Evolutionary conservation across 23 tunicate species (phyloP).

Genomic region (Aplidium turbinatum): DNA sequence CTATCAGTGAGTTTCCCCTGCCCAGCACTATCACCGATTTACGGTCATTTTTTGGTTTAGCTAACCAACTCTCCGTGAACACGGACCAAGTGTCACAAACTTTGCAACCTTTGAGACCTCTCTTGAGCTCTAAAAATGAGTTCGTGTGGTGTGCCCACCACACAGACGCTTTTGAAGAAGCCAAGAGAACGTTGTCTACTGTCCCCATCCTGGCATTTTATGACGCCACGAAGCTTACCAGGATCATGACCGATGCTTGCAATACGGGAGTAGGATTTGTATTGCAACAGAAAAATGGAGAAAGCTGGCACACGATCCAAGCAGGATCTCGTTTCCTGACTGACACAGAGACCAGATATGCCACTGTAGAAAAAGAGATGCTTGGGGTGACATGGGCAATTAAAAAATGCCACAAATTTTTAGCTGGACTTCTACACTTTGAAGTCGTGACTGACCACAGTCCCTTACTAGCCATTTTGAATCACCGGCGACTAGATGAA

Average conservation of each 20-base stretch:
- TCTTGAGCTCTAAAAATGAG: constrained; percentile 17
- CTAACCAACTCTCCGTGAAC: constrained; percentile 1
- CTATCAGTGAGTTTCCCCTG: constrained; percentile 13
- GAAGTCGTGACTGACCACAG: constrained; percentile 1
- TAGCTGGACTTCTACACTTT: background rate
- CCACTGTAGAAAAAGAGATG: constrained; percentile 3
- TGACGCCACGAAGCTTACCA: constrained; percentile 13
- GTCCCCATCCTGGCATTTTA: background rate
- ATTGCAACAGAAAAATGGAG: constrained; percentile 18
- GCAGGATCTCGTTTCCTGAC: constrained; percentile 6
- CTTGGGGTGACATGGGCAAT: constrained; percentile 19
- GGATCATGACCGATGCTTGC: constrained; percentile 11
- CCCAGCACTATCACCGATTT: constrained; percentile 8
- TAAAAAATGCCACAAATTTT: constrained; percentile 15
- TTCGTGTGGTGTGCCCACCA: background rate
- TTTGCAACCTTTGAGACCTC: constrained; percentile 30
- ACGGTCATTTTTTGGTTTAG: constrained; percentile 23
- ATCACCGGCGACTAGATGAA: constrained; percentile 9
- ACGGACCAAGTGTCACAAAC: background rate
- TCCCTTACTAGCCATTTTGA: constrained; percentile 7
- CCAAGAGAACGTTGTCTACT: background rate
- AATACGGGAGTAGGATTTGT: constrained; percentile 6
- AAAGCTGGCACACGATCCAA: constrained; percentile 12
- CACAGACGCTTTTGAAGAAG: background rate
- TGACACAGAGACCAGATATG: constrained; percentile 7